These are phyloP conservation scores for Allacma fusca DNA, from an alignment of 2,888 invertebrate species.

Conservation along the genomic window DNA sequence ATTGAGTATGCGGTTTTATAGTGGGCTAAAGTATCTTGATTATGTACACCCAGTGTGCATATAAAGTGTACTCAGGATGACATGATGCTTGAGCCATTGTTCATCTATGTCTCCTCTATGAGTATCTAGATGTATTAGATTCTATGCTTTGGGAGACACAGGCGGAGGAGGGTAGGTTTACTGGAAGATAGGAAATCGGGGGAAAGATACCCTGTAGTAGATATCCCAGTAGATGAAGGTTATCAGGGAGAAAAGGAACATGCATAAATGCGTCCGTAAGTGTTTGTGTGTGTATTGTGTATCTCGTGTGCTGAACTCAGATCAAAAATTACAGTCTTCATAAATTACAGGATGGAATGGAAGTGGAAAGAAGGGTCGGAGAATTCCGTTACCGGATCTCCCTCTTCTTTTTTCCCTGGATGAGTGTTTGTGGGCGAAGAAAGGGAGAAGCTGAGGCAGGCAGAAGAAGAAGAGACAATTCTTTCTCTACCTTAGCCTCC, in stretches of 20 bases:
- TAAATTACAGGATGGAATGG: conserved; percentile 49
- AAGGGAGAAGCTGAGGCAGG: conserved; percentile 12
- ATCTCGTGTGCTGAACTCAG: conserved; percentile 31
- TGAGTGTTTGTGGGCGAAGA: background rate
- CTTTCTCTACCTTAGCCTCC: conserved; percentile 41
- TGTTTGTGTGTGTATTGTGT: conserved; percentile 14
- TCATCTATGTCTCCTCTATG: no score
- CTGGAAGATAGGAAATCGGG: no score
- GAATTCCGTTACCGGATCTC: conserved; percentile 40
- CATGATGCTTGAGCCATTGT: no score
- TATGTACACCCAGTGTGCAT: no score
- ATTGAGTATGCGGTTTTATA: no score
- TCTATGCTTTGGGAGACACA: no score
- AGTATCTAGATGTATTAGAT: no score
- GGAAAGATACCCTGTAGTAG: no score
- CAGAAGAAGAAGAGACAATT: conserved; percentile 43
- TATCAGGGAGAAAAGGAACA: background rate
- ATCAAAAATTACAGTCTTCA: conserved; percentile 47
- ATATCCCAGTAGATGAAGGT: no score
- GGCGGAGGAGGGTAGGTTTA: no score
- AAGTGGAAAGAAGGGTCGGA: conserved; percentile 44
- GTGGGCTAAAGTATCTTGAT: no score
- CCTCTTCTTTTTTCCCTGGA: conserved; percentile 34
- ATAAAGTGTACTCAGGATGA: no score
- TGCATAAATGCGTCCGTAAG: conserved; percentile 4